These are phyloP conservation scores for Malacoraja senta DNA, from an alignment of 2,797 vertebrate genomes.

Conservation along the genomic window DNA sequence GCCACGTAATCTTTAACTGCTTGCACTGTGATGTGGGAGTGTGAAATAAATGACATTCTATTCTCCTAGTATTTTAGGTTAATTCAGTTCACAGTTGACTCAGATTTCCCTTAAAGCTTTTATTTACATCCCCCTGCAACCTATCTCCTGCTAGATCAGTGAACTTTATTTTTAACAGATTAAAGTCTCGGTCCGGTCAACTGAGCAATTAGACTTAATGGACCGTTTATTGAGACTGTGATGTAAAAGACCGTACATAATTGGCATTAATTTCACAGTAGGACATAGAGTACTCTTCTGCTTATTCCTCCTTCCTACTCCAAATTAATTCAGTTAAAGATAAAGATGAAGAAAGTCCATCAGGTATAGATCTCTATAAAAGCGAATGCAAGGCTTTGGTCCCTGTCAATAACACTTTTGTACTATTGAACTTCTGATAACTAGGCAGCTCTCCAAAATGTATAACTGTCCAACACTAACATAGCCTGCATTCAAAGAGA, in stretches of 20 bases:
- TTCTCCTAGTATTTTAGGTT: neutral
- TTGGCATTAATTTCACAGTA: constrained; percentile 29
- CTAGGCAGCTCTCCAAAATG: neutral
- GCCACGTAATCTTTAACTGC: neutral
- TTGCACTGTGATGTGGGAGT: neutral
- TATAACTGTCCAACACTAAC: neutral
- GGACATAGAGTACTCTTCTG: constrained; percentile 17
- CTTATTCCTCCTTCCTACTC: constrained; percentile 6
- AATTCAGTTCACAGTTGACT: constrained; percentile 4
- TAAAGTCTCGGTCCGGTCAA: neutral
- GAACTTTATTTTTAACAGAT: constrained; percentile 8
- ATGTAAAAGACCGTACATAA: neutral
- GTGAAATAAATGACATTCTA: neutral
- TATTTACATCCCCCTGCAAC: neutral
- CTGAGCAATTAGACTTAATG: constrained; percentile 31
- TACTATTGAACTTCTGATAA: neutral
- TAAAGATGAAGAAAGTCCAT: neutral
- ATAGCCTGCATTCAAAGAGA: neutral
- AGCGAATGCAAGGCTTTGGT: neutral
- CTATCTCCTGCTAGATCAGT: neutral
- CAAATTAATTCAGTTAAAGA: constrained; percentile 18
- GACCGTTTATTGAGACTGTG: constrained; percentile 25
- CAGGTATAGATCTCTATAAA: neutral
- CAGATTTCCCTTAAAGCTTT: neutral
- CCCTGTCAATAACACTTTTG: neutral